phyloP scores from a whole-genome alignment of 2,113 vertebrate genomes.

The Equus przewalskii region DNA sequence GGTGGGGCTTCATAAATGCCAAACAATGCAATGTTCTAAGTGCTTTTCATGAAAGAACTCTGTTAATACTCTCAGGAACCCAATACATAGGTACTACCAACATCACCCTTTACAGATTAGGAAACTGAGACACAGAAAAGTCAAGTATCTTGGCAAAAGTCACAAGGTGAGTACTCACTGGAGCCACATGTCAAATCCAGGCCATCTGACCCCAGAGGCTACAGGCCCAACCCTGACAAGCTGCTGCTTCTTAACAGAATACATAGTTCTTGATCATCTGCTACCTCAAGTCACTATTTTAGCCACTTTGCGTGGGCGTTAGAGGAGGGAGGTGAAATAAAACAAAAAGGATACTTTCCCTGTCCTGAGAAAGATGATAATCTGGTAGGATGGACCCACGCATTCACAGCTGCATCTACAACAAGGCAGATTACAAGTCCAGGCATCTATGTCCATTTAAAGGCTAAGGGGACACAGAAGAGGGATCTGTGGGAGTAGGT shows the following conservation, averaged over 20 bases:
- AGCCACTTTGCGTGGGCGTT: not conserved
- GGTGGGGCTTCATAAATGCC: rapidly evolving
- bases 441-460: rapidly evolving
- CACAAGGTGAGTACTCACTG: no score
- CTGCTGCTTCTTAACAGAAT: not conserved
- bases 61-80: not conserved
- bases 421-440: rapidly evolving
- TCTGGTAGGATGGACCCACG: not conserved
- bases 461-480: rapidly evolving
- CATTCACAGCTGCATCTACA: not conserved
- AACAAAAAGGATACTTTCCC: not conserved
- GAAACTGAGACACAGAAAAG: not conserved
- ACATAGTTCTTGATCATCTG: not conserved
- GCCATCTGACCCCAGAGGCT: not conserved
- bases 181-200: not conserved
- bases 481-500: rapidly evolving
- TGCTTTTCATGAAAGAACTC: not conserved
- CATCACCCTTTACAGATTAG: not conserved
- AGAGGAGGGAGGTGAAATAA: not conserved
- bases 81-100: not conserved
- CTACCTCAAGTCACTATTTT: not conserved
- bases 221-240: rapidly evolving
- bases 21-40: not conserved
- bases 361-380: not conserved
- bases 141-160: not conserved